Evolutionary conservation across 2,113 vertebrate genomes (phyloP).

Genomic region (Dicrurus megarhynchus): DNA sequence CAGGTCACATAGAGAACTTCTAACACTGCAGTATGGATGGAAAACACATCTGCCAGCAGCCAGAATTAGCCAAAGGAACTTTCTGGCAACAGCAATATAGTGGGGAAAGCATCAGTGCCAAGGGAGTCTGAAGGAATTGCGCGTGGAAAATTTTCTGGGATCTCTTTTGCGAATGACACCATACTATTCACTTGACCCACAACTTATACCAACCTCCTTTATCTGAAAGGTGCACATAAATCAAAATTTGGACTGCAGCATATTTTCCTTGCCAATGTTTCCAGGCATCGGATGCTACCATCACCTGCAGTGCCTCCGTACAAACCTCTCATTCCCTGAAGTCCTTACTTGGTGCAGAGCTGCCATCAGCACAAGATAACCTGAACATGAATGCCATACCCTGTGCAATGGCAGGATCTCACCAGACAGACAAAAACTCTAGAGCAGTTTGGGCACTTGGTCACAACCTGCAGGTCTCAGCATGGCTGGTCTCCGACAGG

Average conservation of each 20-base stretch:
- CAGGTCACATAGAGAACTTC: neutral
- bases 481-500: neutral
- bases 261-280: neutral
- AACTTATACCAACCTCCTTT: neutral
- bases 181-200: neutral
- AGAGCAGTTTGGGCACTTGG: neutral
- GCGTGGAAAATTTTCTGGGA: slow-evolving; percentile 22
- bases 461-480: neutral
- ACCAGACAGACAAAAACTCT: neutral
- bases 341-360: neutral
- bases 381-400: neutral
- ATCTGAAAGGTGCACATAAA: slow-evolving; percentile 1
- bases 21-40: neutral
- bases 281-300: neutral
- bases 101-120: neutral
- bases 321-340: neutral
- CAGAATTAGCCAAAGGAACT: neutral
- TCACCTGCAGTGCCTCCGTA: neutral
- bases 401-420: neutral
- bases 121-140: neutral
- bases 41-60: slow-evolving; percentile 32
- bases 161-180: neutral
- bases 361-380: neutral
- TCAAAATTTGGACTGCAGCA: neutral
- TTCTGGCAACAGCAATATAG: neutral